Evolutionary conservation across 1,140 invertebrate genomes (phyloP).

Genomic region (Tetramorium simillimum): DNA sequence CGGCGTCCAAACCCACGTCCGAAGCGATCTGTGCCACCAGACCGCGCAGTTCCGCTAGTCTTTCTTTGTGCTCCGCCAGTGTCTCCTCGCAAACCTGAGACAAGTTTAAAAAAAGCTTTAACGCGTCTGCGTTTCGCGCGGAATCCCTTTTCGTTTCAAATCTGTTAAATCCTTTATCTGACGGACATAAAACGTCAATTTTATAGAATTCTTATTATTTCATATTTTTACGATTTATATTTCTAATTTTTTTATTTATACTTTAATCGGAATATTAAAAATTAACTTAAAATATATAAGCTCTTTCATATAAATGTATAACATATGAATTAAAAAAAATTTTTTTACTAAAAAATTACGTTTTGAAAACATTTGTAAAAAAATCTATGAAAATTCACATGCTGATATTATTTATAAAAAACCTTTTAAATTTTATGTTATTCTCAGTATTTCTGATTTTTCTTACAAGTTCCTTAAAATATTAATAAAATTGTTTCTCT

Average conservation of each 20-base stretch:
- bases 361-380: too few species aligned
- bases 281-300: too few species aligned
- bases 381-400: too few species aligned
- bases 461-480: background rate
- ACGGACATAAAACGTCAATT: background rate
- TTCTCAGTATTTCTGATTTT: background rate
- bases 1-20: slow-evolving; percentile 90
- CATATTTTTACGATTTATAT: background rate
- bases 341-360: too few species aligned
- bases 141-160: background rate
- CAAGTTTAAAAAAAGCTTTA: background rate
- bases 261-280: too few species aligned
- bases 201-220: background rate
- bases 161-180: background rate
- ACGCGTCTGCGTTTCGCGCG: background rate
- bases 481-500: background rate
- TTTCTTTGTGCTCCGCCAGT: slow-evolving; percentile 89
- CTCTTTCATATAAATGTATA: too few species aligned
- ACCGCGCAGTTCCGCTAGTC: slow-evolving; percentile 89
- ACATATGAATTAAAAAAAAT: too few species aligned
- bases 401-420: background rate
- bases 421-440: background rate
- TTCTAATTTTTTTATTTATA: slow-evolving; percentile 5
- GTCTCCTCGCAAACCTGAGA: slow-evolving; percentile 91
- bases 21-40: slow-evolving; percentile 91